phyloP scores from a whole-genome alignment of 2,888 invertebrate species.

The Apotomis capreana region DNA sequence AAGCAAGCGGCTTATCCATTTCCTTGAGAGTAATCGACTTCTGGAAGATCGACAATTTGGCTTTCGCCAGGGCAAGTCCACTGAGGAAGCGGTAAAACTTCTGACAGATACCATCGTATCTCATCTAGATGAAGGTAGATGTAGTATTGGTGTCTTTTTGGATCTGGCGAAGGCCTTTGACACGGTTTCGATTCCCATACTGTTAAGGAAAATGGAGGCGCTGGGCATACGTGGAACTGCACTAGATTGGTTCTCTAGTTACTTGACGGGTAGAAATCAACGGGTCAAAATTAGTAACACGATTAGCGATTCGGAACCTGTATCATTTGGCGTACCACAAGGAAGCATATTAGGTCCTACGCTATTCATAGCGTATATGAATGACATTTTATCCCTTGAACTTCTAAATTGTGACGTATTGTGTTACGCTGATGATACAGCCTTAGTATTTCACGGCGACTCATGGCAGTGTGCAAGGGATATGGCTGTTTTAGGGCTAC shows the following conservation, averaged over 20 bases:
- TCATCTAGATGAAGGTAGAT: neutral
- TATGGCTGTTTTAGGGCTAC: neutral
- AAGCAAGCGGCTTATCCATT: constrained; percentile 20
- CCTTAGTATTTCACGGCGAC: neutral
- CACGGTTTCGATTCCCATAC: constrained; percentile 1
- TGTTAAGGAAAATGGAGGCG: constrained; percentile 27
- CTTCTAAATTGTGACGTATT: neutral
- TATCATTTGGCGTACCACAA: constrained; percentile 36
- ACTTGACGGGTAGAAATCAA: constrained; percentile 13
- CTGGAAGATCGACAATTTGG: constrained; percentile 37
- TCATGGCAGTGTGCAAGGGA: neutral
- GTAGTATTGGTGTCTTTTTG: neutral
- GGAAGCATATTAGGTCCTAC: constrained; percentile 42
- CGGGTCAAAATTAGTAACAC: constrained; percentile 3
- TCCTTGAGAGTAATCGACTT: constrained; percentile 20
- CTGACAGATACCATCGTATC: constrained; percentile 9
- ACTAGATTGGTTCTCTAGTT: constrained; percentile 30
- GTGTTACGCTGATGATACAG: constrained; percentile 5
- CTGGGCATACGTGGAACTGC: constrained; percentile 26
- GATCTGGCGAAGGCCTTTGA: neutral
- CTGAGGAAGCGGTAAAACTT: constrained; percentile 10
- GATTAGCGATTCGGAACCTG: no score
- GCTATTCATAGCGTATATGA: constrained; percentile 29
- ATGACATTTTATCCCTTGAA: constrained; percentile 12
- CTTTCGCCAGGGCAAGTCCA: constrained; percentile 27